Base-by-base conservation (phyloP, 2,797 vertebrate genomes). In the Buceros bicornis region DNA sequence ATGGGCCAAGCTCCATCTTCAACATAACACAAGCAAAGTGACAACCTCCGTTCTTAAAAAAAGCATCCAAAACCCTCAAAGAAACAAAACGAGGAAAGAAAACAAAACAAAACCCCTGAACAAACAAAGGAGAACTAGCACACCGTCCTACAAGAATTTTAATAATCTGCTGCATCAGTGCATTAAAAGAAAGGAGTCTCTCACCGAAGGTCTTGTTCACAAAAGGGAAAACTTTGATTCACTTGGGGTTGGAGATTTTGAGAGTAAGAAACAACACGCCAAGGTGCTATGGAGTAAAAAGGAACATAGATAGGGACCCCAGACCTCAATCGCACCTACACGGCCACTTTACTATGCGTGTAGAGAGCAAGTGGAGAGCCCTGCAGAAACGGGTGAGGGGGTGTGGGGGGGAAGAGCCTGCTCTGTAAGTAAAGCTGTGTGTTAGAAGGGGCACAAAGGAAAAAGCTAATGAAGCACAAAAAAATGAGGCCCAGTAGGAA, bases 401-500 rank as follows among this genome's bases (percentile, higher is more conserved):
- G 26, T 35, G 25, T 0, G 0, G 53, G 42, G 69, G 33, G 29
- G 31, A 11, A 69, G 33, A 91, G 61, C 33, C 65, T 89, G 82
- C 79, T 78, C 82, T 90, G 77, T 81, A 93, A 91, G 61, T 87
- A 89, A 87, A 94, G 79, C 61, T 78, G 1, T 42, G 53, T 19
- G 40, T 82, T 87, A 66, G 47, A 89, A 84, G 74, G 81, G 90
- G 61, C 80, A 92, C 40, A 77, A 81, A 72, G 61, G 88, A 90
- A 87, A 90, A 84, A 0, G 8, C 26, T 88, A 95, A 89, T 78
- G 80, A 86, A 96, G 72, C 89, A 84, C 0, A 3, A 77, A 74
- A 66, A 93, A 86, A 90, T 53, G 73, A 94, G 57, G 21, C 88
- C 91, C 69, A 50, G 80, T 67, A 78, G 90, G 77, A 83, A 93